Evolutionary conservation across 2,888 invertebrate species (phyloP).

Genomic region (Pomacea canaliculata): DNA sequence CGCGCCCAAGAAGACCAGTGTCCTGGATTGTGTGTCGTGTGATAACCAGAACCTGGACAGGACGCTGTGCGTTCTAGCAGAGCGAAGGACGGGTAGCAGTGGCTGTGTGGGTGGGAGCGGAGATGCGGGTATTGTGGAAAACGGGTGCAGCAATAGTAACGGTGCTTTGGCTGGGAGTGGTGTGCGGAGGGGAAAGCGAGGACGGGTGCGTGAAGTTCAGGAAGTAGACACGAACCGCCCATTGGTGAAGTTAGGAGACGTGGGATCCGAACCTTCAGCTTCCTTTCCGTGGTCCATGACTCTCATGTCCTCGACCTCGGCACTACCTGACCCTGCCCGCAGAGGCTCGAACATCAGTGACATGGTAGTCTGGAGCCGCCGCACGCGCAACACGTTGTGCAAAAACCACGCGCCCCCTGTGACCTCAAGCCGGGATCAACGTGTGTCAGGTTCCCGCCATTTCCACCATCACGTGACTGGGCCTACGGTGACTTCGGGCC

Average conservation of each 20-base stretch:
- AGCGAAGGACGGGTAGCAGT: neutral
- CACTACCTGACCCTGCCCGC: neutral
- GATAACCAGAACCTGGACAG: neutral
- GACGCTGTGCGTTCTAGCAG: neutral
- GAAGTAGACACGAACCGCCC: neutral
- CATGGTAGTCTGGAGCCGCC: neutral
- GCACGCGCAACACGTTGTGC: slow-evolving; percentile 15
- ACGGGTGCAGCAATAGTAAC: neutral
- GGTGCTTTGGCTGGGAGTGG: neutral
- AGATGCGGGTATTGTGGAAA: neutral
- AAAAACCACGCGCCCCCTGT: neutral
- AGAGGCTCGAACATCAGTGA: neutral
- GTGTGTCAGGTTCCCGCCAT: neutral
- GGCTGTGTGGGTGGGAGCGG: neutral
- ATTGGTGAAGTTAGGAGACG: neutral
- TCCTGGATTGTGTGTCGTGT: neutral
- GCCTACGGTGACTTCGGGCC: neutral
- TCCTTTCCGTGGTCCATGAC: neutral
- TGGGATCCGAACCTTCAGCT: neutral
- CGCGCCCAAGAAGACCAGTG: no score
- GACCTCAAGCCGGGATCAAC: neutral
- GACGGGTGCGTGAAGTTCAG: neutral
- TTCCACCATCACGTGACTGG: neutral
- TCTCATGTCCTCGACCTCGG: neutral
- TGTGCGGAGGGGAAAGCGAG: neutral